A percentile compares a stretch with the other conserved stretches of the same genome.
Conservation (phyloP, 2,888 invertebrate species). For the Nezara viridula region DNA sequence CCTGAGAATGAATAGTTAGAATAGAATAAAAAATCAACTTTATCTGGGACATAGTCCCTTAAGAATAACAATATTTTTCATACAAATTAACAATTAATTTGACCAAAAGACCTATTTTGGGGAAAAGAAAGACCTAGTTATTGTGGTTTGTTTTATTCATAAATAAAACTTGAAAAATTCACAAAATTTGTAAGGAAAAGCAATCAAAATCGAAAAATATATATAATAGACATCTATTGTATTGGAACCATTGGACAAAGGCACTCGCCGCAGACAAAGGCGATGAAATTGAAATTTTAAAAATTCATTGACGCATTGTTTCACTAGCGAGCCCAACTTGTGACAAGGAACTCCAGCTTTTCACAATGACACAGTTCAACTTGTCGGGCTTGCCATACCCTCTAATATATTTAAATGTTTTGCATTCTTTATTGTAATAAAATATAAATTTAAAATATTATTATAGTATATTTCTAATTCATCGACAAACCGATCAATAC, state of each 20-base stretch:
- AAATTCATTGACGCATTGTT: conserved; percentile 20
- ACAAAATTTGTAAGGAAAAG: background rate
- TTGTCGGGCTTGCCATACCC: background rate
- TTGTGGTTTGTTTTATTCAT: background rate
- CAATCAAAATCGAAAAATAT: background rate
- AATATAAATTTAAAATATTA: background rate
- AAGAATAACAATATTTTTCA: no score
- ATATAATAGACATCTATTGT: background rate
- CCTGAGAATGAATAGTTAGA: no score
- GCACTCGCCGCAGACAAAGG: background rate
- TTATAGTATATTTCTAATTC: no score
- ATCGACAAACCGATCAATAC: no score
- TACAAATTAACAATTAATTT: no score
- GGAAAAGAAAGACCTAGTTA: no score
- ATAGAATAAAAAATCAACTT: no score
- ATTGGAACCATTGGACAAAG: background rate
- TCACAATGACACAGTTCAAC: conserved; percentile 10
- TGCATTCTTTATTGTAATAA: background rate
- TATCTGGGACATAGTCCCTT: no score
- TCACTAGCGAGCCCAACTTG: background rate
- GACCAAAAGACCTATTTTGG: no score
- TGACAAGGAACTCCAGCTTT: background rate
- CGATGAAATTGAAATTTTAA: conserved; percentile 38
- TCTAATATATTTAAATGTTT: background rate
- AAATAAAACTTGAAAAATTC: background rate